These are phyloP conservation scores for Liodrosophila aerea DNA, from an alignment of 2,888 invertebrate genomes.

Conservation along the genomic window DNA sequence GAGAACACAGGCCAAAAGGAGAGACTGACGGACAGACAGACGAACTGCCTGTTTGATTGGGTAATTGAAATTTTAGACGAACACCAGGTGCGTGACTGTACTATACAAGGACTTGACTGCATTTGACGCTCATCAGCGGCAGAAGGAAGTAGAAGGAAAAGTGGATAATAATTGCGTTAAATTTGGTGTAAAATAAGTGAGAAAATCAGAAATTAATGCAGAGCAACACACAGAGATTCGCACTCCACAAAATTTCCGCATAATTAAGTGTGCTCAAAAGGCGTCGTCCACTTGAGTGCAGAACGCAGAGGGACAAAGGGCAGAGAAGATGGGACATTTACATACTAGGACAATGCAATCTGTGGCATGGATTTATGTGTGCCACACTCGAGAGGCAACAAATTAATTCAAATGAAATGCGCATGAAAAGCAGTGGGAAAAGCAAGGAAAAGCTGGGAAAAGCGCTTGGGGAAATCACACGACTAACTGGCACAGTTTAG, in stretches of 20 bases:
- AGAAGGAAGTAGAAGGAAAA: conserved; percentile 37
- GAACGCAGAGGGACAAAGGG: conserved; percentile 6
- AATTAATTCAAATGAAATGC: conserved; percentile 79
- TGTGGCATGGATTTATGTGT: conserved; percentile 62
- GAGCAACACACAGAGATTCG: conserved; percentile 10
- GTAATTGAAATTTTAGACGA: conserved; percentile 70
- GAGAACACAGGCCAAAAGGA: conserved; percentile 13
- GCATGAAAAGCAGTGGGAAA: conserved; percentile 13
- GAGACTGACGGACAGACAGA: conserved; percentile 15
- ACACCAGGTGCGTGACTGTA: conserved; percentile 44
- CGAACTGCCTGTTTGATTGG: conserved; percentile 16
- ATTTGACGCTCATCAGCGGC: conserved; percentile 64
- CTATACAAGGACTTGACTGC: conserved; percentile 37
- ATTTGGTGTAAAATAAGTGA: conserved; percentile 64
- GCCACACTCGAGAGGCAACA: conserved; percentile 77
- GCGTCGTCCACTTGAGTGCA: conserved; percentile 30
- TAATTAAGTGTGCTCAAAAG: conserved; percentile 70
- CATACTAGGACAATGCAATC: conserved; percentile 31
- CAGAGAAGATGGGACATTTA: conserved; percentile 2
- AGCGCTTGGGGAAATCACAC: conserved; percentile 6
- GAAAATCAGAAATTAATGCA: conserved; percentile 43
- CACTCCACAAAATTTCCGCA: conserved; percentile 56
- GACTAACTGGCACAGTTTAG: conserved; percentile 31
- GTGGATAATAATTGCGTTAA: conserved; percentile 56
- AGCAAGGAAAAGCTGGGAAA: conserved; percentile 6